Conservation (phyloP, 1,140 invertebrate species). For the Heliothis subflexa region DNA sequence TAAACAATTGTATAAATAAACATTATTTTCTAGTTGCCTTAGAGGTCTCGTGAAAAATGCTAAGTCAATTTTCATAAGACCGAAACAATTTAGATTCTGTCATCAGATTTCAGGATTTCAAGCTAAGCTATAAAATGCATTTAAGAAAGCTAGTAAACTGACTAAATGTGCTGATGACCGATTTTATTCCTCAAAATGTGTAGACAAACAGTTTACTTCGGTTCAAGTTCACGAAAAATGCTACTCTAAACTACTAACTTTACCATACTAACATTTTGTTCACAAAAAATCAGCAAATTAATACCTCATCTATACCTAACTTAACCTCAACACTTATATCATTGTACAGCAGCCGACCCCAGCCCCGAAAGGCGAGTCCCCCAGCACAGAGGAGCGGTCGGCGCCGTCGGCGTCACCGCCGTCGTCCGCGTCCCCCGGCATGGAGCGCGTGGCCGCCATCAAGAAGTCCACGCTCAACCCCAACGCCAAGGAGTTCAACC, state of each 20-base stretch:
- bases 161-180: too few species aligned
- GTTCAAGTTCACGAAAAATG: too few species aligned
- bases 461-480: conserved; percentile 95
- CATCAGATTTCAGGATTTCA: too few species aligned
- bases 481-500: conserved; percentile 96
- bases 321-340: neutral
- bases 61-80: too few species aligned
- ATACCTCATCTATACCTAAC: too few species aligned
- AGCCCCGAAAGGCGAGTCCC: conserved; percentile 64
- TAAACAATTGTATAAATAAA: conserved; percentile 57
- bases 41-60: neutral
- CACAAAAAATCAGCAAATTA: too few species aligned
- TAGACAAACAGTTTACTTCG: too few species aligned
- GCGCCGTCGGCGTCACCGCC: conserved; percentile 57
- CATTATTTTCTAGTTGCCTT: neutral
- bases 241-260: too few species aligned
- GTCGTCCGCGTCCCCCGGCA: conserved; percentile 69
- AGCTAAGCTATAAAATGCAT: neutral
- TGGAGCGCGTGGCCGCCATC: conserved; percentile 88
- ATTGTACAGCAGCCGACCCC: conserved; percentile 50
- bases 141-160: neutral
- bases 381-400: conserved; percentile 54
- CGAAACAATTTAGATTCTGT: too few species aligned
- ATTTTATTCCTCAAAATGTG: too few species aligned
- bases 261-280: too few species aligned